These are phyloP conservation scores for Halichoeres trimaculatus DNA, from an alignment of 2,113 vertebrate genomes.

Conservation along the genomic window DNA sequence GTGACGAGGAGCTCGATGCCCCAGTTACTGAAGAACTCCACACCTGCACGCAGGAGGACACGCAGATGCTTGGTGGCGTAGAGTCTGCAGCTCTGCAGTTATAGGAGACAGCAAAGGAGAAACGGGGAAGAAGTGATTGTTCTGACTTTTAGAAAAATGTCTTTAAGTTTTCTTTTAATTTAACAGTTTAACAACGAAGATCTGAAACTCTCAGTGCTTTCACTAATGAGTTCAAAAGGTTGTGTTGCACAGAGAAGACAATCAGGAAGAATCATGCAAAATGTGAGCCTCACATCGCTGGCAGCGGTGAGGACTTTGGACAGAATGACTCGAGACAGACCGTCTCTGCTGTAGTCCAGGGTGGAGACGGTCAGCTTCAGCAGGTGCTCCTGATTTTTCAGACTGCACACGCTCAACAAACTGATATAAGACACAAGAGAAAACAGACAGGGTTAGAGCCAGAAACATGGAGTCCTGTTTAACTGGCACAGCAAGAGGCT, in stretches of 20 bases:
- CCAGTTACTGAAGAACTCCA: constrained; percentile 99
- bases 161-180: too few species aligned
- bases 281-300: constrained; percentile 89
- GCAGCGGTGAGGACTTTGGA: constrained; percentile 97
- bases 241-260: too few species aligned
- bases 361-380: constrained; percentile 95
- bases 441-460: not conserved
- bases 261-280: not conserved
- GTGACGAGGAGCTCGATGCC: constrained; percentile 97
- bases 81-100: constrained; percentile 88
- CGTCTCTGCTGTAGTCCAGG: constrained; percentile 97
- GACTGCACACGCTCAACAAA: constrained; percentile 94
- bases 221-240: too few species aligned
- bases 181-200: too few species aligned
- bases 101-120: too few species aligned
- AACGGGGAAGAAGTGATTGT: too few species aligned
- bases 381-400: constrained; percentile 98
- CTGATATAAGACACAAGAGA: constrained; percentile 72
- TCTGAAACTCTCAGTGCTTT: too few species aligned
- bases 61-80: constrained; percentile 97
- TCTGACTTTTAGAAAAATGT: too few species aligned
- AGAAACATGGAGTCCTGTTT: too few species aligned
- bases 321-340: constrained; percentile 95
- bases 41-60: constrained; percentile 94
- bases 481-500: too few species aligned